phyloP scores from a whole-genome alignment of 1,140 invertebrate genomes.

The Telenomus remus region DNA sequence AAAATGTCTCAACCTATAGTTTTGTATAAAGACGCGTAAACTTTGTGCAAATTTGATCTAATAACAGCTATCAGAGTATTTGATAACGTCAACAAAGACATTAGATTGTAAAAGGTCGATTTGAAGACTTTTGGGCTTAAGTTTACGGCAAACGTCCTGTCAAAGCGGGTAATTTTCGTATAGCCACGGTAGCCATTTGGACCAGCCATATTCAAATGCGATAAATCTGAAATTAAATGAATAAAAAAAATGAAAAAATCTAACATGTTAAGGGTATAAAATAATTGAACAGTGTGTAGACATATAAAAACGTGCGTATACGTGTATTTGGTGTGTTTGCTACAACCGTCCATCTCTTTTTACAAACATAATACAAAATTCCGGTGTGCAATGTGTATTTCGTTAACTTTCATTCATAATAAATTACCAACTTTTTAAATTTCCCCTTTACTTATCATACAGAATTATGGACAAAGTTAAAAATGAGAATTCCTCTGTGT shows the following conservation, averaged over 20 bases:
- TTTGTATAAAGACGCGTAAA: no score
- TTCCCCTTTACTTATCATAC: not conserved
- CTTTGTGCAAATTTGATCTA: no score
- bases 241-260: conserved; percentile 21
- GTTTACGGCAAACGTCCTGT: no score
- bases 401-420: not conserved
- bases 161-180: conserved; percentile 22
- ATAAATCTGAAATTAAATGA: conserved; percentile 4
- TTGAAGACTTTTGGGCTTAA: no score
- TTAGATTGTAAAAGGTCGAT: no score
- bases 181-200: not conserved
- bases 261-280: conserved; percentile 43
- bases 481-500: no score
- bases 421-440: not conserved
- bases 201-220: no score
- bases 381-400: conserved; percentile 9
- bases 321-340: conserved; percentile 23
- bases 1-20: no score
- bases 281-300: conserved; percentile 41
- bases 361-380: conserved; percentile 1
- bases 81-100: no score
- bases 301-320: conserved; percentile 25
- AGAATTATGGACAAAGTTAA: no score
- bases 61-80: no score
- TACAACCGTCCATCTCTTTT: conserved; percentile 40